Evolutionary conservation across 2,113 vertebrate genomes (phyloP).

Genomic region (Ochotona curzoniae): DNA sequence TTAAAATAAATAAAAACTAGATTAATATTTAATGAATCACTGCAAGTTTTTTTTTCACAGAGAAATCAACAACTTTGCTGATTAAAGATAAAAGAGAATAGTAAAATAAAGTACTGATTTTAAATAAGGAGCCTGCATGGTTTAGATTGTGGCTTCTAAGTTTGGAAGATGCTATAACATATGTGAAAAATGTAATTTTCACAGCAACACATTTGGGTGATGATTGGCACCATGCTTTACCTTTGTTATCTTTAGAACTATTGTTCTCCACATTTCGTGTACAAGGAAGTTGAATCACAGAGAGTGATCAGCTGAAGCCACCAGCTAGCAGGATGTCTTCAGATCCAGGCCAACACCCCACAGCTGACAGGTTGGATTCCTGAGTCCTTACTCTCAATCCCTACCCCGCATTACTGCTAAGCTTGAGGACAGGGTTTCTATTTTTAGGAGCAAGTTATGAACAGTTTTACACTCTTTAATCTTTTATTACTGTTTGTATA

Average conservation of each 20-base stretch:
- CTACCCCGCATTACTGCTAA: fast-evolving
- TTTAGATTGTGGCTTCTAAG: background rate
- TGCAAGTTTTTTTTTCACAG: conserved; percentile 41
- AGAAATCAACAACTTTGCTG: conserved; percentile 65
- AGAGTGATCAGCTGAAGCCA: background rate
- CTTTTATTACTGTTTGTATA: background rate
- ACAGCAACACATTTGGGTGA: background rate
- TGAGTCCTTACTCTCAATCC: too few species aligned
- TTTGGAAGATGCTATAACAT: background rate
- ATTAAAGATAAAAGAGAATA: conserved; percentile 50
- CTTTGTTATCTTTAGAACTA: background rate
- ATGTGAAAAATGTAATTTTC: background rate
- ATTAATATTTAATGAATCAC: conserved; percentile 69
- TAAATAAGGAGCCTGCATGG: conserved; percentile 42
- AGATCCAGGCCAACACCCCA: too few species aligned
- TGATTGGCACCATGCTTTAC: background rate
- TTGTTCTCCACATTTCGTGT: background rate
- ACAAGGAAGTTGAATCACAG: background rate
- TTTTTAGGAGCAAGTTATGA: background rate
- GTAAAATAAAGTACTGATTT: conserved; percentile 51
- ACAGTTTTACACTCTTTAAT: background rate
- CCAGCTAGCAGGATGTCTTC: background rate
- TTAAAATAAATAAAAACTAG: conserved; percentile 66
- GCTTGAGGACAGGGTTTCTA: too few species aligned
- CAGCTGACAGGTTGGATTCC: background rate